Evolutionary conservation across 2,797 vertebrate species (phyloP), one percentile per base, ranked within the genome.

Genomic region (Enteromius treurensis): DNA sequence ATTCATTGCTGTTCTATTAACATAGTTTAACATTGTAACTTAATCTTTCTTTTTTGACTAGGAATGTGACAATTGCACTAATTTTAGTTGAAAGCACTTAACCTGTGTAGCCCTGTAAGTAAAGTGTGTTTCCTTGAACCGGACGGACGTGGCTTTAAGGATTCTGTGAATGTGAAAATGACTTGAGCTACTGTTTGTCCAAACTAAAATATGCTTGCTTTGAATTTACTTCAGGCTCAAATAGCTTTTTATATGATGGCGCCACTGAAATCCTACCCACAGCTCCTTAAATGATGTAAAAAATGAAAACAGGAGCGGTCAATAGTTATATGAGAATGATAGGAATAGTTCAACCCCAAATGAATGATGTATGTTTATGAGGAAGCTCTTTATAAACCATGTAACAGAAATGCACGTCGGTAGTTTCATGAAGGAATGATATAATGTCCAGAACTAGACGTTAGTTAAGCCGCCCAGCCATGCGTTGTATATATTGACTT

Each of bases 41-140:
- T 70, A 88, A 80, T 89, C 55, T 89, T 11, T 45, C 42, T 40
- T 40, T 40, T 40, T 42, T 13, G 90, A 93, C 87, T 53, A 92
- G 83, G 92, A 95, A 93, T 94, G 92, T 93, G 89, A 89, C 91
- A 78, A 68, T 93, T 92, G 93, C 91, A 93, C 93, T 92, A 84
- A 91, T 91, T 92, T 86, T 86, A 81, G 67, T 85, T 78, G 86
- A 86, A 79, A 83, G 90, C 84, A 88, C 88, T 37, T 53, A 79
- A 55, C 81, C 81, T 55, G 32, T 76, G 47, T 19, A n/a, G 55
- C 23, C 47, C 71, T 17, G 58, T 23, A 88, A 90, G 81, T 90
- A 86, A 68, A 79, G 62, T 67, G 45, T 23, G 62, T 89, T 81
- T 88, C 85, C 85, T 88, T 89, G 29, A 47, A 80, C 40, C 58